Percentiles rank a stretch among this genome's conserved stretches.
Evolutionary conservation across 2,888 invertebrate species (phyloP).

Genomic region (Branchipolynoe longqiensis): DNA sequence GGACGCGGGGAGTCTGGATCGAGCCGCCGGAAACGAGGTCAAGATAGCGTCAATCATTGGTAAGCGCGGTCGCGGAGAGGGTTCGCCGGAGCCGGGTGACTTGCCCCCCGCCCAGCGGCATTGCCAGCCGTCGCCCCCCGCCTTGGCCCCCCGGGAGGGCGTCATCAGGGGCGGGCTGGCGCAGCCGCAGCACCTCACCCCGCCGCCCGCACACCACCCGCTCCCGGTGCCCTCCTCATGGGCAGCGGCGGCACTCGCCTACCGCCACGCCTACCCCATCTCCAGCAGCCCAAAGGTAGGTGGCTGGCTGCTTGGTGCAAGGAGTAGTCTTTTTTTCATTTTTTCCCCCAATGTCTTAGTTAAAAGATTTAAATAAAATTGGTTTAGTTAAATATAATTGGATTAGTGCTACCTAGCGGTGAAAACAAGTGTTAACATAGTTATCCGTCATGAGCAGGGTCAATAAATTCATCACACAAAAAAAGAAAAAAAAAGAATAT

Average conservation of each 20-base stretch:
- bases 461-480: too few relatives aligned
- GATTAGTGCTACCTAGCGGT: too few relatives aligned
- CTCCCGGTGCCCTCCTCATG: constrained; percentile 25
- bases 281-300: constrained; percentile 20
- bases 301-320: not conserved
- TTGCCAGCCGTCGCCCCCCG: constrained; percentile 31
- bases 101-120: constrained; percentile 30
- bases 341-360: not conserved
- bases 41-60: constrained; percentile 50
- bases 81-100: constrained; percentile 59
- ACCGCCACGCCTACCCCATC: constrained; percentile 38
- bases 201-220: not conserved
- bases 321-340: not conserved
- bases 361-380: not conserved
- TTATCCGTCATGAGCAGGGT: too few relatives aligned
- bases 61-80: constrained; percentile 19
- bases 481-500: too few relatives aligned
- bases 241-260: constrained; percentile 41
- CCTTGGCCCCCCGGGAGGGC: constrained; percentile 48
- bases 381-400: not conserved
- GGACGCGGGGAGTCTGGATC: constrained; percentile 1
- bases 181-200: not conserved
- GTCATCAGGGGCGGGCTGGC: constrained; percentile 45
- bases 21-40: constrained; percentile 6
- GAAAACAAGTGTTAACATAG: too few relatives aligned